Evolutionary conservation across 1,140 invertebrate species (phyloP), one percentile per base, ranked within the genome.

Genomic region (Galleria mellonella): DNA sequence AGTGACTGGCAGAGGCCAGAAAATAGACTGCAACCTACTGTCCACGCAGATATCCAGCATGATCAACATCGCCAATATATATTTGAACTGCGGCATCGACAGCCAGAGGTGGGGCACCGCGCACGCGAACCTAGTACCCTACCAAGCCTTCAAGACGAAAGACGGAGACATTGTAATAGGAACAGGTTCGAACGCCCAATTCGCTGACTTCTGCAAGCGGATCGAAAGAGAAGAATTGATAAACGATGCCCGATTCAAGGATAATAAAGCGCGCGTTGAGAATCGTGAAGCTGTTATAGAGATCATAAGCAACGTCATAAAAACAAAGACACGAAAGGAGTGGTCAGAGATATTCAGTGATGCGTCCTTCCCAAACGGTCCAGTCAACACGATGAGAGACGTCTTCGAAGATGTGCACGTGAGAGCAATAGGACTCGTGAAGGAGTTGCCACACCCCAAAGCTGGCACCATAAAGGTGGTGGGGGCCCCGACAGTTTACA

Each of bases 91-190:
- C 47, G 91, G 91, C 35, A 88, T 90, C 58, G 94, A 97, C 66
- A 92, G 92, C 0, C 84, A 87, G 32, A 87, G 94, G 40, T 93
- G 93, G 89, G 97, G 98, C 2, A 98, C 96, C 0, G 94, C 94
- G 4, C 97, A 99, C 84, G 94, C 93, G 40, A 98, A 95, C 72
- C 94, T 99, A 56, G 97, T 99, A 0, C 97, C 97, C 0, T 99
- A 99, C 72, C 92, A 98, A 89, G 89, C 92, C 17, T 97, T 97
- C 68, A 82, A 88, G 64, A 96, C 95, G 0, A 89, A 89, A 67
- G 91, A 96, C 86, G 93, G 94, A 9, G 93, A 93, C 67, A 89
- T 97, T 11, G 94, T 96, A 1, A 86, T 98, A 13, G 96, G 96
- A 3, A 89, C 94, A 33, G 96, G 94, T 0, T 95, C 92, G 27